Evolutionary conservation across 2,888 invertebrate genomes (phyloP), one percentile per base, ranked within the genome.

Genomic region (Amaurobius ferox): DNA sequence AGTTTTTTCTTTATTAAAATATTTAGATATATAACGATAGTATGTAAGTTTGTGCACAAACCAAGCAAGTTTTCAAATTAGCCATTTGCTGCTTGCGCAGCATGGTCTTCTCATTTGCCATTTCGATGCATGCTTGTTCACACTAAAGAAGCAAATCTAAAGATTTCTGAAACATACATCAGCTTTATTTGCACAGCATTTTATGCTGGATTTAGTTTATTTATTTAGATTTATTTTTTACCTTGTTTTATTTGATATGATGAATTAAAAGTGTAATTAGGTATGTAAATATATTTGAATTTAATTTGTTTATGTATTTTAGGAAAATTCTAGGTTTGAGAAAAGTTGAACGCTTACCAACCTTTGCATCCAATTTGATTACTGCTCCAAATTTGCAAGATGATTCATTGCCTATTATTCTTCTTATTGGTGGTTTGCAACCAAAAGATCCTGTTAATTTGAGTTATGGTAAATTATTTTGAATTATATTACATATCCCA

Each of bases 301-400:
- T 6, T 48, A 16, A 16, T 7, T 35, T 35, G 35, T 35, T 35
- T 35, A 35, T 35, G 35, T 30, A 40, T 71, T 62, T 19, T 40
- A 86, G 86, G 44, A 86, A 86, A 19, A 29, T 86, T 29, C 62
- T 87, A 32, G 86, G 86, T 16, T 29, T 87, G 16, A 44, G 86
- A 1, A 76, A 62, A 76, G 80, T 87, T 7, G 86, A 87, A 29
- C 62, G 70, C 11, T 55, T 80, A 16, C 86, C 86, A 67, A 13
- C 71, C 7, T 87, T 76, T 67, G 76, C 76, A 2, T 19, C 35
- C 19, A 48, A 76, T 29, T 71, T 87, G 66, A 16, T 62, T 9
- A 66, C 80, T 13, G 77, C 70, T 3, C 68, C 73, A 2, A 70
- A 9, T 7, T 23, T 87, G 9, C 86, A 87, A 48, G 86, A 87